Base-by-base conservation (phyloP, 92 coral and sea anemone genomes). In the Anthopleura xanthogrammica region DNA sequence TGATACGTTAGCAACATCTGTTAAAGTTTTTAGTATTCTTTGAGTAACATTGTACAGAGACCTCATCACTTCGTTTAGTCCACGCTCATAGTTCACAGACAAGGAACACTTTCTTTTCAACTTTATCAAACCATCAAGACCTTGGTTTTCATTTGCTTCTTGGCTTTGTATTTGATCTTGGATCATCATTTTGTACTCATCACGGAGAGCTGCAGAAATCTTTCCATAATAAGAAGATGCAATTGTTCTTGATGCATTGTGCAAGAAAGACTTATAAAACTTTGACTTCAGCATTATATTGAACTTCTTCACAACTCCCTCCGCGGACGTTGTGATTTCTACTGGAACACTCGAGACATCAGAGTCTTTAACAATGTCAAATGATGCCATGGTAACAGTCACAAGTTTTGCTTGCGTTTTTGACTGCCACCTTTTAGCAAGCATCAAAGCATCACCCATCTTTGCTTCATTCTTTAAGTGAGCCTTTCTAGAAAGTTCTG, bases 41-140 rank as follows among this genome's bases (percentile, higher is more conserved):
- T 72, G 73, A 2, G 94, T 84, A 24, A 91, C 80, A 13, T 86
- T 79, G 52, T 84, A 77, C 55, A 93, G 82, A 17, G 91, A 84
- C 6, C 73, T 74, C 39, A 85, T 74, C 65, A 91, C 85, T 16
- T 91, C 89, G 5, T 75, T 70, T 17, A 93, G 77, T 12, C 83
- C 90, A 70, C 84, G 90, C 60, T 87, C 88, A 72, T 89, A 89
- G 82, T 91, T 93, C 6, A 84, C 89, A 14, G 85, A 90, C 76
- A 86, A 76, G 13, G 95, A 83, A 64, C 97, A 93, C 41, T 86
- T 85, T 52, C 79, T 84, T 36, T 89, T 87, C 58, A 86, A 91
- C 54, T 89, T 83, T 8, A 85, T 52, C 75, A 89, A 74, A 46
- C 76, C 50, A 22, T 82, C 41, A 14, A 84, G 52, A 24, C 23